These are phyloP conservation scores for Gorsachius magnificus DNA, from an alignment of 2,797 vertebrate genomes.

Conservation along the genomic window DNA sequence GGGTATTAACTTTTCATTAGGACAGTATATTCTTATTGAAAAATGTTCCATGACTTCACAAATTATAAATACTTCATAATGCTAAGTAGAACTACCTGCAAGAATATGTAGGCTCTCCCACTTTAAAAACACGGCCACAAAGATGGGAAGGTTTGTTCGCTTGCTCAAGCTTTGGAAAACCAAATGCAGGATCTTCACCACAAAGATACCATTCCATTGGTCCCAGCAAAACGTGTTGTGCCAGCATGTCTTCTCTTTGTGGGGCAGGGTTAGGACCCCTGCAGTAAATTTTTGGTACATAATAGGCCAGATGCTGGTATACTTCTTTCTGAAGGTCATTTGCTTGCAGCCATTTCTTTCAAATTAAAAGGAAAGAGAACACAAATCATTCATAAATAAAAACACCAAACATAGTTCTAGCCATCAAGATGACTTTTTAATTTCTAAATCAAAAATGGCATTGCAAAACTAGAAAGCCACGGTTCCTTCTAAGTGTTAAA, in stretches of 20 bases:
- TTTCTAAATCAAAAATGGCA: not conserved
- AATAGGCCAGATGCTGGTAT: conserved; percentile 87
- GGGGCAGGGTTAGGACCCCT: conserved; percentile 84
- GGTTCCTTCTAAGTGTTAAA: not conserved
- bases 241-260: conserved; percentile 89
- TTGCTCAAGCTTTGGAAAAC: conserved; percentile 89
- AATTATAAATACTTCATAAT: not conserved
- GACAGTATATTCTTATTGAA: not conserved
- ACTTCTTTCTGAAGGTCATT: conserved; percentile 88
- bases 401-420: not conserved
- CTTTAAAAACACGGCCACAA: conserved; percentile 96
- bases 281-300: conserved; percentile 93
- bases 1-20: not conserved
- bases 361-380: conserved; percentile 33
- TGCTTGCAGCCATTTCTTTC: conserved; percentile 89
- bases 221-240: conserved; percentile 87
- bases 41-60: not conserved
- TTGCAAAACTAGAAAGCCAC: not conserved
- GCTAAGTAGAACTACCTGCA: conserved; percentile 85
- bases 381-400: conserved; percentile 19
- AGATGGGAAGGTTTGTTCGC: conserved; percentile 92
- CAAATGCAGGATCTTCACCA: conserved; percentile 87
- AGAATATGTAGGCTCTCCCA: conserved; percentile 96
- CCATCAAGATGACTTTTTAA: not conserved
- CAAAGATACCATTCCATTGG: conserved; percentile 95